Base-by-base conservation (phyloP, 2,113 vertebrate species). In the Pheucticus melanocephalus region DNA sequence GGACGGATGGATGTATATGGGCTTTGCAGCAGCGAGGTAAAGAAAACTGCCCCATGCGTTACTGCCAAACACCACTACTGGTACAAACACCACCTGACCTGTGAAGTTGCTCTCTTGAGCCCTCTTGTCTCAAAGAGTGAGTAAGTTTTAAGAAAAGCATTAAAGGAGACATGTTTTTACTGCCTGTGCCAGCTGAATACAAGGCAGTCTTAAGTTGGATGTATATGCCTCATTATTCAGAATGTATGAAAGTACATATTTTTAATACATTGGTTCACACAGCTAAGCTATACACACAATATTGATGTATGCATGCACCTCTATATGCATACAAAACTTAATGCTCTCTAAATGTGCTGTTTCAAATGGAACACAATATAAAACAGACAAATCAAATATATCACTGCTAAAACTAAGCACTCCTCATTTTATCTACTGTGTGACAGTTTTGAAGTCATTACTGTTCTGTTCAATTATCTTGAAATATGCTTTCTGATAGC, bases 401-500 rank as follows among this genome's bases (percentile, higher is more conserved):
- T 25, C 16, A 19, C 20, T 42, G 59, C 18, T 44, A 54, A 81
- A 86, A 63, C 10, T 21, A n/a, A 35, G 6, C 31, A 17, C 11
- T 72, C 6, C 20, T 50, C 5, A 5, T 87, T 59, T 72, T 51
- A 35, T 64, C 20, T 51, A 3, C 11, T 23, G 0, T 35, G 10
- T 90, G 70, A 82, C 33, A 30, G 39, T 81, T 95, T 37, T 81
- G 39, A 91, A 84, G 39, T 82, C 6, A 28, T 54, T 86, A 75
- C 42, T 75, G 8, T 71, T 95, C 20, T 54, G 60, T 69, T 60
- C 20, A 37, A 2, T n/a, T 90, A 69, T 84, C 30, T 22, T 95
- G 78, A 96, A 87, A 86, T 70, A 66, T 70, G 51, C 14, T 93
- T 96, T 95, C 61, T 79, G 69, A 12, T 68, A 54, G 39, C 28